Percentiles rank a stretch among this genome's conserved stretches.
Conservation (phyloP, 2,113 vertebrate genomes). For the Dasyornis broadbenti region DNA sequence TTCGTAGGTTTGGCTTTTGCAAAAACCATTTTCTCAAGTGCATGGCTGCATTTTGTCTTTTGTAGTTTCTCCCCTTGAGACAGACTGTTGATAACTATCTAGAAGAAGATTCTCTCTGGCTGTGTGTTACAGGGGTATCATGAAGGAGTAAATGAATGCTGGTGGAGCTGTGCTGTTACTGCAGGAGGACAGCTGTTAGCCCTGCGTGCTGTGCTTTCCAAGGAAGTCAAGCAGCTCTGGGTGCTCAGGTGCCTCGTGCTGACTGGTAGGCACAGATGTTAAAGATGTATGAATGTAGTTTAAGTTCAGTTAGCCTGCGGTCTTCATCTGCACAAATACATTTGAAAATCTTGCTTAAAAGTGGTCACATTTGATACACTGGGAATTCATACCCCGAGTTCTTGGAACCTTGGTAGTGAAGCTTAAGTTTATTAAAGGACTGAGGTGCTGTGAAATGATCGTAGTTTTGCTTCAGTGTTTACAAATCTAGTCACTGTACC, state of each 20-base stretch:
- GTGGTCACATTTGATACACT: not conserved
- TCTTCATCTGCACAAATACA: not conserved
- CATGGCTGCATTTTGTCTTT: not conserved
- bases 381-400: accelerated
- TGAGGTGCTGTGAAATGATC: not conserved
- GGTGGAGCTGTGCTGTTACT: not conserved
- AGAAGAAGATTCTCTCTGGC: not conserved
- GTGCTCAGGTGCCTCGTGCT: not conserved
- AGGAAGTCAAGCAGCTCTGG: not conserved
- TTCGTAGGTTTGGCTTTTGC: not conserved
- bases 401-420: not conserved
- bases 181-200: not conserved
- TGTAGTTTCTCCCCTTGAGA: not conserved
- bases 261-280: not conserved
- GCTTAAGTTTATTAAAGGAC: not conserved
- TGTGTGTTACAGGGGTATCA: accelerated
- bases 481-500: not conserved
- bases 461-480: not conserved
- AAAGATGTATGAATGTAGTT: not conserved
- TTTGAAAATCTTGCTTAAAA: not conserved
- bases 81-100: too few relatives aligned
- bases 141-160: accelerated
- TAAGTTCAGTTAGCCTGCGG: not conserved
- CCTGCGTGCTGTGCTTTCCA: not conserved
- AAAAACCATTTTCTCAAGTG: not conserved